Conservation (phyloP, 2,797 vertebrate genomes). For the Mionectes olivaceus region DNA sequence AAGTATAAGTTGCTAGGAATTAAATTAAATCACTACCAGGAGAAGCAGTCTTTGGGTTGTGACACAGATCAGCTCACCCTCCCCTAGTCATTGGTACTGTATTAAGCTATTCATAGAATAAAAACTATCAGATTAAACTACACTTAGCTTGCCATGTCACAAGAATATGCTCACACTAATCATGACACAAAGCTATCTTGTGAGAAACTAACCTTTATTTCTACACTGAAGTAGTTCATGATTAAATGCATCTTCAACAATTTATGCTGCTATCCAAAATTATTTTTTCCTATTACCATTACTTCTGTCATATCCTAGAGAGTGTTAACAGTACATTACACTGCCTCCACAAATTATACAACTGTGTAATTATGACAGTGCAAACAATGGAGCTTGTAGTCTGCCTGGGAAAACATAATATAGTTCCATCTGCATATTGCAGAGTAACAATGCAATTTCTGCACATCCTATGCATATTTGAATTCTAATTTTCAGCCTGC, state of each 20-base stretch:
- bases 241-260: constrained; percentile 25
- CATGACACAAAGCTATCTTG: constrained; percentile 1
- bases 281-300: constrained; percentile 17
- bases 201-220: constrained; percentile 14
- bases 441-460: background rate
- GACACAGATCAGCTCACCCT: constrained; percentile 26
- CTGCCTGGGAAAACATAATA: background rate
- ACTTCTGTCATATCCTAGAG: background rate
- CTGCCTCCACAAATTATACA: background rate
- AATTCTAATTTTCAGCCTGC: background rate
- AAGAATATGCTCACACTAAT: constrained; percentile 32
- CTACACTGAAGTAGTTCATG: background rate
- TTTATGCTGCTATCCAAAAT: background rate
- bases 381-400: background rate
- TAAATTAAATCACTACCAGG: background rate
- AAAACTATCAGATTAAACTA: constrained; percentile 54
- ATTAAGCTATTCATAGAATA: constrained; percentile 45
- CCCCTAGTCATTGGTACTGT: background rate
- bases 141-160: background rate
- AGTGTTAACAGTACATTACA: background rate
- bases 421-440: background rate
- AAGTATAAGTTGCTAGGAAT: constrained; percentile 3
- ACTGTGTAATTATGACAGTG: background rate
- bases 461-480: background rate
- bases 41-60: background rate